Conservation (phyloP, 1,140 invertebrate genomes). For the Capitella teleta region DNA sequence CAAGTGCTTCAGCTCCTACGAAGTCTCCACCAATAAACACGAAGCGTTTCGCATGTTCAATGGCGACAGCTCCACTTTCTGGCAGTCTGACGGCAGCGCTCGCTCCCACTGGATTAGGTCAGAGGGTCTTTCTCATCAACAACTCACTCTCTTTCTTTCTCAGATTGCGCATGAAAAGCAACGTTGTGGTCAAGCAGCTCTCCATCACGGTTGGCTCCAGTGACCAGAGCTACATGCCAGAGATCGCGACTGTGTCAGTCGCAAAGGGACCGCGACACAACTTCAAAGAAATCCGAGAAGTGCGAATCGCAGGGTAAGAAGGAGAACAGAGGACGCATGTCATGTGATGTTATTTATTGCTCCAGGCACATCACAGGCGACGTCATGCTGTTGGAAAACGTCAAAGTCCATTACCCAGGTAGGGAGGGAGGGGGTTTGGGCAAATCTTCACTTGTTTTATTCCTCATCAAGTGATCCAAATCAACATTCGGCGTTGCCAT, state of each 20-base stretch:
- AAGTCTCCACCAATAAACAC: conserved; percentile 31
- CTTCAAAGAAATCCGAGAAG: conserved; percentile 30
- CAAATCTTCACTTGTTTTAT: neutral
- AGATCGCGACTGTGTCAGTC: conserved; percentile 27
- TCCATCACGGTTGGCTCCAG: conserved; percentile 26
- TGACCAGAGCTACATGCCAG: conserved; percentile 41
- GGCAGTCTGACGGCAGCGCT: conserved; percentile 39
- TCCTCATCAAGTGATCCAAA: conserved; percentile 28
- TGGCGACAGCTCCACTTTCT: conserved; percentile 26
- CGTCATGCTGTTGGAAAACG: conserved; percentile 29
- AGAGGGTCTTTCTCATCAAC: neutral
- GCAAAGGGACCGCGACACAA: conserved; percentile 21
- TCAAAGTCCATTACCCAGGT: conserved; percentile 33
- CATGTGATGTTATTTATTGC: neutral
- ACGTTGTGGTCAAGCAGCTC: conserved; percentile 34
- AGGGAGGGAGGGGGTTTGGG: too few relatives aligned
- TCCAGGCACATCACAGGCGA: conserved; percentile 30
- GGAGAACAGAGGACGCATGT: neutral
- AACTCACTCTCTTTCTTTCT: neutral
- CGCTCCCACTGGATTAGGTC: conserved; percentile 39
- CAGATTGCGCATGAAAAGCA: conserved; percentile 30
- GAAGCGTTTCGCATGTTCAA: conserved; percentile 21
- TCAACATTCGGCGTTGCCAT: conserved; percentile 37
- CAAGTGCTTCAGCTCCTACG: conserved; percentile 26
- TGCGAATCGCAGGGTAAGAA: conserved; percentile 27